Evolutionary conservation across 2,113 vertebrate genomes (phyloP).

Genomic region (Trichomycterus rosablanca): DNA sequence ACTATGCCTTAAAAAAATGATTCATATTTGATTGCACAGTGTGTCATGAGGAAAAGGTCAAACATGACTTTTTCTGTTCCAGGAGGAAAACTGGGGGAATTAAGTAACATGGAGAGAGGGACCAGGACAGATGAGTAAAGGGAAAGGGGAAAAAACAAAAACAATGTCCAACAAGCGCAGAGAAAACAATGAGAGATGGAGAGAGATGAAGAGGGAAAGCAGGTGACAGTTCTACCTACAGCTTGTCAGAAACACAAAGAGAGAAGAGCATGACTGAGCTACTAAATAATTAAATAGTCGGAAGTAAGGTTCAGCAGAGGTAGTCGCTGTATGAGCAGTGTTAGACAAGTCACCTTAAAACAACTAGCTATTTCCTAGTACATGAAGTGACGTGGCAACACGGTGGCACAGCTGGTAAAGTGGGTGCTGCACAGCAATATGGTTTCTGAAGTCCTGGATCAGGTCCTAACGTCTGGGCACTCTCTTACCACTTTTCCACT

Average conservation of each 20-base stretch:
- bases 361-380: too few relatives aligned
- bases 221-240: background rate
- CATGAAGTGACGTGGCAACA: too few relatives aligned
- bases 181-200: constrained; percentile 1
- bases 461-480: too few relatives aligned
- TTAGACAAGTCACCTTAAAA: too few relatives aligned
- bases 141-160: background rate
- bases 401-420: too few relatives aligned
- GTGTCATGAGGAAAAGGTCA: constrained; percentile 18
- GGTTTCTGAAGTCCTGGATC: too few relatives aligned
- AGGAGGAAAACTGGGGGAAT: background rate
- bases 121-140: constrained; percentile 2
- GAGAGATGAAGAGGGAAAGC: background rate
- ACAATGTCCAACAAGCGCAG: background rate
- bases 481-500: too few relatives aligned
- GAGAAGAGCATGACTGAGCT: background rate
- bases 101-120: background rate
- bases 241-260: background rate
- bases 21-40: constrained; percentile 13
- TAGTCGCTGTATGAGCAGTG: too few relatives aligned
- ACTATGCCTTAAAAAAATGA: background rate
- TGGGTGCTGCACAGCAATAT: too few relatives aligned
- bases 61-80: background rate
- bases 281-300: too few relatives aligned
- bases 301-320: too few relatives aligned